Percentiles rank a stretch among this genome's conserved stretches.
Evolutionary conservation across 2,888 invertebrate genomes (phyloP).

Genomic region (Andrena hattorfiana): DNA sequence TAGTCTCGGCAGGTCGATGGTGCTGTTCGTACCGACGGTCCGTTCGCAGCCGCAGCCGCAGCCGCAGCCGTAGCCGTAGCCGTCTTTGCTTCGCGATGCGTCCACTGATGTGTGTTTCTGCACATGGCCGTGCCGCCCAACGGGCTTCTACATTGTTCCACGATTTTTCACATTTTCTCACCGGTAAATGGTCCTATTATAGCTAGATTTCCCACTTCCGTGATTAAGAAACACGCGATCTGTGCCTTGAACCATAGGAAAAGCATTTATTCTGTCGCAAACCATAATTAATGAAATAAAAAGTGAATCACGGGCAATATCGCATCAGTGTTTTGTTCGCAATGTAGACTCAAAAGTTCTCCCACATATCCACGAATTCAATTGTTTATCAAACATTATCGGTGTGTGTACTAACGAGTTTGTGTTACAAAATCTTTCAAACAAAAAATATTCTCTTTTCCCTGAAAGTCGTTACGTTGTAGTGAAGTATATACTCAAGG

Average conservation of each 20-base stretch:
- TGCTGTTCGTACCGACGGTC: constrained; percentile 79
- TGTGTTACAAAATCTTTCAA: neutral
- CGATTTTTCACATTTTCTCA: constrained; percentile 70
- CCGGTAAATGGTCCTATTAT: constrained; percentile 76
- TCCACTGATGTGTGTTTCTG: constrained; percentile 82
- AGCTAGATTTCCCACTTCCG: constrained; percentile 43
- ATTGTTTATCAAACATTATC: neutral
- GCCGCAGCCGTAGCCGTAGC: constrained; percentile 72
- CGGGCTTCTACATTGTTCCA: constrained; percentile 77
- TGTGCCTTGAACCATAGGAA: constrained; percentile 12
- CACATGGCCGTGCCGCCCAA: constrained; percentile 82
- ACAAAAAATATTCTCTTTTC: neutral
- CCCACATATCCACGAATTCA: constrained; percentile 4
- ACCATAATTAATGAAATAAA: constrained; percentile 25
- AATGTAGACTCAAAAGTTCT: constrained; percentile 37
- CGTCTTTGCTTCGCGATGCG: constrained; percentile 81
- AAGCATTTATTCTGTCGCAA: constrained; percentile 42
- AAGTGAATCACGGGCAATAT: constrained; percentile 44
- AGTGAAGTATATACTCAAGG: constrained; percentile 71
- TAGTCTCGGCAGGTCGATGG: constrained; percentile 69
- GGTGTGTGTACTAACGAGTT: neutral
- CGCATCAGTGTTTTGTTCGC: constrained; percentile 54
- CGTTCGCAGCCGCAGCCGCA: constrained; percentile 81
- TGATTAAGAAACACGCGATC: constrained; percentile 31
- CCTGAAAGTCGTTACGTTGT: constrained; percentile 26